These are phyloP conservation scores for Otolemur crassicaudatus DNA, from an alignment of 2,797 vertebrate genomes.

Conservation along the genomic window DNA sequence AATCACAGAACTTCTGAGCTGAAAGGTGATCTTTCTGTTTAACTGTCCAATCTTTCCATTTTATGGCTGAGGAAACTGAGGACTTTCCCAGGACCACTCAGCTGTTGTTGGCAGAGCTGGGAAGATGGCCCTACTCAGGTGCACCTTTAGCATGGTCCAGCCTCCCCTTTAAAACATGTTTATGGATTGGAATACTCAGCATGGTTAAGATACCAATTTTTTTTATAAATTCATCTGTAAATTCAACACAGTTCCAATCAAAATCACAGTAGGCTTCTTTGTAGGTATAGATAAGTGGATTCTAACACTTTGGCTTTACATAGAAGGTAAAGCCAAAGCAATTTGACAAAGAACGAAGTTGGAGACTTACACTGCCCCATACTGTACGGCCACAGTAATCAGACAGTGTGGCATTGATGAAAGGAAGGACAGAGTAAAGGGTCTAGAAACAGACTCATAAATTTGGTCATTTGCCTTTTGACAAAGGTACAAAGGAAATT, in stretches of 20 bases:
- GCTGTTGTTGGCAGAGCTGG: neutral
- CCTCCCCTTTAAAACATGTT: neutral
- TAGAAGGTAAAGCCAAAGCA: neutral
- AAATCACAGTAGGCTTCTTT: slow-evolving; percentile 9
- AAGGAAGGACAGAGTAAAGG: neutral
- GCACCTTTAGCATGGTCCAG: neutral
- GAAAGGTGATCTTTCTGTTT: neutral
- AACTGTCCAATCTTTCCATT: neutral
- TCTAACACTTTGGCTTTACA: neutral
- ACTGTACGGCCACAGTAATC: neutral
- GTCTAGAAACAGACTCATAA: neutral
- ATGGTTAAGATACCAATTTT: neutral
- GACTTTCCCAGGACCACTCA: neutral
- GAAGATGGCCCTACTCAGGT: neutral
- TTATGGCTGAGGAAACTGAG: neutral
- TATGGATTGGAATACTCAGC: neutral
- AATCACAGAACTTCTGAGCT: neutral
- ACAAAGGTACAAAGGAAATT: neutral
- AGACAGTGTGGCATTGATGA: neutral
- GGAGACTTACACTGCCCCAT: neutral
- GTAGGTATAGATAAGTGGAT: neutral
- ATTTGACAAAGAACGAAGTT: neutral
- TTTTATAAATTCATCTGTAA: neutral
- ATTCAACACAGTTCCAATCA: neutral
- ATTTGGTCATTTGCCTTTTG: neutral